Evolutionary conservation across 2,113 vertebrate species (phyloP).

Genomic region (Bettongia penicillata): DNA sequence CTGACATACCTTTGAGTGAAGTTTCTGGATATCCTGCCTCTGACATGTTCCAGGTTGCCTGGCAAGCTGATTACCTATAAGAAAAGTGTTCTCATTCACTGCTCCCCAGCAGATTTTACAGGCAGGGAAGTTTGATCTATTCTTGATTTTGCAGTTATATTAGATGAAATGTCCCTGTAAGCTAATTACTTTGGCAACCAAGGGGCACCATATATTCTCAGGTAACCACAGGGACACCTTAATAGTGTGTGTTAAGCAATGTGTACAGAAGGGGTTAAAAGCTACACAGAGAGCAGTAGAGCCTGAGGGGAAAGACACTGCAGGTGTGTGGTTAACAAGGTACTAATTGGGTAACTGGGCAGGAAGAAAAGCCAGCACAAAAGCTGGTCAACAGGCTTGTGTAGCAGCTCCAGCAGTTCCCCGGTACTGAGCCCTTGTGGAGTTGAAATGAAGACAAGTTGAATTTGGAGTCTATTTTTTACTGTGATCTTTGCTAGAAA

Average conservation of each 20-base stretch:
- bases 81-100: conserved; percentile 40
- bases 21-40: conserved; percentile 71
- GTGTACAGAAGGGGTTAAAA: conserved; percentile 82
- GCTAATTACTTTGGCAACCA: conserved; percentile 83
- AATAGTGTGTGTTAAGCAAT: conserved; percentile 63
- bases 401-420: conserved; percentile 67
- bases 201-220: conserved; percentile 62
- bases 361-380: conserved; percentile 76
- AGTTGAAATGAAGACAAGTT: conserved; percentile 60
- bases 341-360: conserved; percentile 79
- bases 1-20: conserved; percentile 68
- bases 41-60: conserved; percentile 68
- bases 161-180: conserved; percentile 75
- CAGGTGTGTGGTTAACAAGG: conserved; percentile 82
- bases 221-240: conserved; percentile 50
- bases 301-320: conserved; percentile 72
- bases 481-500: conserved; percentile 32
- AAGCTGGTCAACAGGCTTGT: conserved; percentile 74
- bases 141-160: conserved; percentile 72
- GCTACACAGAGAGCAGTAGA: conserved; percentile 58
- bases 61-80: conserved; percentile 72
- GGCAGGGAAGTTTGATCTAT: conserved; percentile 63
- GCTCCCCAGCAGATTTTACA: conserved; percentile 66
- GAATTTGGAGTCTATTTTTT: conserved; percentile 69
- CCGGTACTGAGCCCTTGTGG: conserved; percentile 58